Evolutionary conservation across 1,140 invertebrate genomes (phyloP).

Genomic region (Antheraea mylitta): DNA sequence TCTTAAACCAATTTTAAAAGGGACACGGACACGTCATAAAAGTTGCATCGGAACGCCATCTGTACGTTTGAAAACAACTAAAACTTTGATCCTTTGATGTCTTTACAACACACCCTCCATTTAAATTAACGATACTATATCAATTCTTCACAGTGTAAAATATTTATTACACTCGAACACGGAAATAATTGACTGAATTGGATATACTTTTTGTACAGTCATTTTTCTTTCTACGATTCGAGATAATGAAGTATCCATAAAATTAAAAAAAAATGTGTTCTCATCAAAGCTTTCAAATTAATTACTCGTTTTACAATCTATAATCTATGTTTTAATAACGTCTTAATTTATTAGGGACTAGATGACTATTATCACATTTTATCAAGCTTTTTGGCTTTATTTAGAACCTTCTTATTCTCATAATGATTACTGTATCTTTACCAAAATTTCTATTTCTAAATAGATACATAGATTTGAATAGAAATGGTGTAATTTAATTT

Average conservation of each 20-base stretch:
- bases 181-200: not conserved
- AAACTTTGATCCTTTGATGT: not conserved
- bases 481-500: no score
- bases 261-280: no score
- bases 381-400: no score
- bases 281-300: no score
- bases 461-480: no score
- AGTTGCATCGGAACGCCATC: not conserved
- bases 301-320: no score
- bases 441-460: no score
- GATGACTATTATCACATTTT: no score
- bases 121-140: not conserved
- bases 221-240: not conserved
- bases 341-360: no score
- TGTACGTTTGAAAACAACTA: not conserved
- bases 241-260: not conserved
- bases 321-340: no score
- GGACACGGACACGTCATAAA: not conserved
- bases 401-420: no score
- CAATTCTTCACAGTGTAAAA: not conserved
- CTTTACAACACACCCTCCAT: slow-evolving; percentile 1
- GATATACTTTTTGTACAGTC: not conserved
- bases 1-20: not conserved
- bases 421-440: no score
- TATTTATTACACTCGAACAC: not conserved